A percentile compares a stretch with the other conserved stretches of the same genome.
Evolutionary conservation across 2,888 invertebrate genomes (phyloP).

Genomic region (Hypercompe scribonia): DNA sequence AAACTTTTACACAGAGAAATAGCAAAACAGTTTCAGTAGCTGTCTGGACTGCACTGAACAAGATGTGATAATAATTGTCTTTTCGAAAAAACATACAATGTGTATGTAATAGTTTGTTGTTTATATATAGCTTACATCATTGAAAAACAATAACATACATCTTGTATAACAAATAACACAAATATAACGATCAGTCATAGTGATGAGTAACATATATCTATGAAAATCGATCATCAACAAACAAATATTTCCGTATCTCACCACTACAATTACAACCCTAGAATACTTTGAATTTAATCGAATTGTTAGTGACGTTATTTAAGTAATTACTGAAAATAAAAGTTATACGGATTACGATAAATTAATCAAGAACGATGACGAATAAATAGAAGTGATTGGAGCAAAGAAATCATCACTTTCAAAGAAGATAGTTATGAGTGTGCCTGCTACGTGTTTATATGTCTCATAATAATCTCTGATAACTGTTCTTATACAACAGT

Average conservation of each 20-base stretch:
- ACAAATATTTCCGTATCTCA: constrained; percentile 1
- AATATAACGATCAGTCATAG: constrained; percentile 5
- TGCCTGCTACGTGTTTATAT: background rate
- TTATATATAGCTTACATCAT: constrained; percentile 11
- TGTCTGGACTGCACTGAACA: background rate
- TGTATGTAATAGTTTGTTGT: constrained; percentile 1
- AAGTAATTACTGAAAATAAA: background rate
- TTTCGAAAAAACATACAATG: constrained; percentile 6
- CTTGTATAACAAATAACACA: constrained; percentile 6
- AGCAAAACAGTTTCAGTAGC: background rate
- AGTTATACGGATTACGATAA: background rate
- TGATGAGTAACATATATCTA: constrained; percentile 4
- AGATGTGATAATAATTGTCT: constrained; percentile 1
- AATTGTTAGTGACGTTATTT: background rate
- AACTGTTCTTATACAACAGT: background rate
- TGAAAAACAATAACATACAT: background rate
- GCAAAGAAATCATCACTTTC: background rate
- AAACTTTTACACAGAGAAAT: constrained; percentile 6
- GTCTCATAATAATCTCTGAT: background rate
- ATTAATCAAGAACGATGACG: background rate
- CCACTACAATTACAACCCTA: background rate
- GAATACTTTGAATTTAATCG: background rate
- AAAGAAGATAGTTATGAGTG: background rate
- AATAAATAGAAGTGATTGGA: background rate
- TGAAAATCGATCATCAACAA: background rate